These are phyloP conservation scores for Chelonus formosanus DNA, from an alignment of 2,888 invertebrate species.

Conservation along the genomic window DNA sequence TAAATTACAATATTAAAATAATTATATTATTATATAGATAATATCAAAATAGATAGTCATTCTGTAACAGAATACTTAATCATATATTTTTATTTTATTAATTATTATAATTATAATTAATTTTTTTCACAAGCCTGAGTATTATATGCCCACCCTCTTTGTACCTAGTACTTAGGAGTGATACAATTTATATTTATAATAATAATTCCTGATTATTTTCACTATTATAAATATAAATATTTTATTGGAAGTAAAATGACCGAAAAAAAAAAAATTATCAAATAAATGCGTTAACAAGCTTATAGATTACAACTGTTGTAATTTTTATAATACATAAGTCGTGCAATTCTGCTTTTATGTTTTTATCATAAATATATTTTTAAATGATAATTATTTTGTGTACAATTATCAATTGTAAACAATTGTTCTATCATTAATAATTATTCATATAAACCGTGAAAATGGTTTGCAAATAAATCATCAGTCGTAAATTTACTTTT, in stretches of 20 bases:
- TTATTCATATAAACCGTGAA: no score
- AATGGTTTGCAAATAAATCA: no score
- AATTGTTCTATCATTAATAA: no score
- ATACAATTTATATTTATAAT: constrained; percentile 52
- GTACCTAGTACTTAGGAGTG: constrained; percentile 60
- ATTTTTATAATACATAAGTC: neutral
- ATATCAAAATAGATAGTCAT: constrained; percentile 35
- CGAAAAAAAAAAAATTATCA: no score
- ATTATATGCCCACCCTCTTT: constrained; percentile 44
- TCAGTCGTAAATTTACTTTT: no score
- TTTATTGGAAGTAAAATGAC: neutral
- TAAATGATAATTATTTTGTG: constrained; percentile 18
- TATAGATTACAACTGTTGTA: no score
- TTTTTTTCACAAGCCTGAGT: constrained; percentile 26
- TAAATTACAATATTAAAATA: constrained; percentile 42
- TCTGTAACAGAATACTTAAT: no score
- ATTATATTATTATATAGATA: constrained; percentile 54
- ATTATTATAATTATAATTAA: constrained; percentile 12
- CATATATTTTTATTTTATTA: constrained; percentile 8
- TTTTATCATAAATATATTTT: constrained; percentile 29
- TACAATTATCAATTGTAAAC: constrained; percentile 4
- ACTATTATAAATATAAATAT: constrained; percentile 9
- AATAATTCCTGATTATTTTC: neutral
- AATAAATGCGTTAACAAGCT: no score
- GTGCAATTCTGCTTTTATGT: constrained; percentile 22